Evolutionary conservation across 1,140 invertebrate genomes (phyloP), one percentile per base, ranked within the genome.

Genomic region (Magallana gigas): DNA sequence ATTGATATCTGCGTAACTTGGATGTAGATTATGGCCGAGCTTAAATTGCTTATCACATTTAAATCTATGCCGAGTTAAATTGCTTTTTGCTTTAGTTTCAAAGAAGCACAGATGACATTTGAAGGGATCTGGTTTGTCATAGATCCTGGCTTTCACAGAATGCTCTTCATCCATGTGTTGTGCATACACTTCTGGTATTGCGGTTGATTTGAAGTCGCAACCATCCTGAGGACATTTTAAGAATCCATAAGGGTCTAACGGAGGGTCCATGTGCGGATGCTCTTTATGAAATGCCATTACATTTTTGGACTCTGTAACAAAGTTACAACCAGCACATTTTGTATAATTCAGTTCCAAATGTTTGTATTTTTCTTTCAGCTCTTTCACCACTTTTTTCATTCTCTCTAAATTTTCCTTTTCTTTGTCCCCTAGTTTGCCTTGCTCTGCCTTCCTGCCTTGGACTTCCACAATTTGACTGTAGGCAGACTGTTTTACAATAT

Each of bases 51-150:
- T 98, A 18, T 96, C 96, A 95, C 98, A 99, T 5, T 97, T 97
- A n/a, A 97, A 96, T 88, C 97, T 96, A 95, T 99, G 98, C 18
- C 98, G 96, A 0, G 97, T 97, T 83, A 99, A 95, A 95, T 98
- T 98, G n/a, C 97, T 97, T 94, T 98, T 99, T 86, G 97, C 97
- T 93, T 98, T 98, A 91, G 98, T 98, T 94, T 99, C 98, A 93
- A 98, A 99, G 1, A 97, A 97, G 96, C 98, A 99, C 92, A 98
- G 97, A 0, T 97, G 96, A 94, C 98, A 99, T 92, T 98, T 97
- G 95, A 98, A 98, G 93, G 97, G 97, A 0, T 97, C 96, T 58
- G 97, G 96, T 9, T 98, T 97, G 85, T 97, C 96, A 91, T 98
- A 97, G 62, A 99, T 94, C 88, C 97, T 96, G 12, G 97, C 97